Conservation (phyloP, 2,888 invertebrate genomes). For the Lasioglossum malachurum region DNA sequence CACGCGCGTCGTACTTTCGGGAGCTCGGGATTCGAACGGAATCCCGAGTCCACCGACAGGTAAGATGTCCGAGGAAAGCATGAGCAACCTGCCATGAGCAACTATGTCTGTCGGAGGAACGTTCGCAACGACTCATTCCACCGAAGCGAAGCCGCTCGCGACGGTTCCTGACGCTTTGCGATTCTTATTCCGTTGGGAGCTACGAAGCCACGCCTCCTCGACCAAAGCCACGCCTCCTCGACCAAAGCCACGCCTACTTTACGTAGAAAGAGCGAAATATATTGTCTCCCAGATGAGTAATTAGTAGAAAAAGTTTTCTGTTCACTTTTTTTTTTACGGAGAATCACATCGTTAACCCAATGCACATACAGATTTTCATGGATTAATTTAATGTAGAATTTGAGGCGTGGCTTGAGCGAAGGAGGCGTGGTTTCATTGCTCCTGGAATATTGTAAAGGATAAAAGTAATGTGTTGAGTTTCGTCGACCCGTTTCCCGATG, state of each 20-base stretch:
- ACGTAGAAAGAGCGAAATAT: neutral
- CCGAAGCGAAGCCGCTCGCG: slow-evolving; percentile 8
- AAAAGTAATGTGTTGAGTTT: neutral
- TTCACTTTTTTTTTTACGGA: too few relatives aligned
- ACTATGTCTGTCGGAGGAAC: slow-evolving; percentile 24
- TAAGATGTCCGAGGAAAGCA: slow-evolving; percentile 56
- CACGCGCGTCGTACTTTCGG: slow-evolving; percentile 19
- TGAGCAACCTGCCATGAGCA: neutral
- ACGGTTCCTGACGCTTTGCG: neutral
- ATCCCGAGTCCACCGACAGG: slow-evolving; percentile 47
- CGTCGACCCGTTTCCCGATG: neutral
- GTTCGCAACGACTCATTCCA: slow-evolving; percentile 31
- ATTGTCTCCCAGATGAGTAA: neutral
- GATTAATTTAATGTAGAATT: neutral
- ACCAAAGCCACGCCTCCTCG: neutral
- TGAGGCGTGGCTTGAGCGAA: neutral
- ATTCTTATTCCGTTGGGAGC: neutral
- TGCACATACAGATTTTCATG: neutral
- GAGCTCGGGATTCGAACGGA: slow-evolving; percentile 23
- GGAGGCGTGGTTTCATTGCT: neutral
- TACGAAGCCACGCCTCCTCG: neutral
- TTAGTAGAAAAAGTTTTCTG: neutral
- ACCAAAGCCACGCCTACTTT: neutral
- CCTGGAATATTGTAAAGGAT: neutral
- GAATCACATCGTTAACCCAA: neutral